Evolutionary conservation across 1,140 invertebrate species (phyloP).

Genomic region (Drosophila guanche): DNA sequence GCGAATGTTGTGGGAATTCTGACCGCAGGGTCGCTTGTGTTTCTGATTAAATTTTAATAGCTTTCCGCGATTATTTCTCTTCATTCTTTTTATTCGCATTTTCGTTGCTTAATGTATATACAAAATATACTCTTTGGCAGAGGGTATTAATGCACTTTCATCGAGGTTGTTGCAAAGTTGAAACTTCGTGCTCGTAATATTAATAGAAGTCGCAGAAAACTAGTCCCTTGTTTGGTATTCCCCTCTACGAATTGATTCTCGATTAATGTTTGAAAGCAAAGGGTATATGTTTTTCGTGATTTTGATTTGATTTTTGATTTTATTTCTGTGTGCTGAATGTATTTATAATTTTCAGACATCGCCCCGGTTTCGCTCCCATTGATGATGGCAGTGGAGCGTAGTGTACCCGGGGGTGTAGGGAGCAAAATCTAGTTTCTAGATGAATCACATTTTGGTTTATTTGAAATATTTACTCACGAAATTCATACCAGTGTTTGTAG

Average conservation of each 20-base stretch:
- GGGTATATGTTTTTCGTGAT: no score
- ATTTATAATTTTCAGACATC: slow-evolving; percentile 58
- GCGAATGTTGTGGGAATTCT: slow-evolving; percentile 72
- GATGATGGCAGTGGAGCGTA: slow-evolving; percentile 16
- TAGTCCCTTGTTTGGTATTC: no score
- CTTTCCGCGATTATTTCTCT: slow-evolving; percentile 75
- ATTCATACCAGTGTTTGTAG: no score
- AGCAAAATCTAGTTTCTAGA: not conserved
- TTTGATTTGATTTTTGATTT: slow-evolving; percentile 32
- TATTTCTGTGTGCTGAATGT: slow-evolving; percentile 51
- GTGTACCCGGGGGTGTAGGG: not conserved
- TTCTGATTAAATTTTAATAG: slow-evolving; percentile 81
- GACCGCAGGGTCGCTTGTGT: slow-evolving; percentile 75
- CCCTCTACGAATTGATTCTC: not conserved
- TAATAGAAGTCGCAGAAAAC: no score
- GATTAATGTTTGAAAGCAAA: no score
- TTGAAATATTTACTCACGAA: no score
- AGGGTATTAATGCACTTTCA: no score
- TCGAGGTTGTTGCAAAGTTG: not conserved
- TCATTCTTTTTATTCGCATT: slow-evolving; percentile 45
- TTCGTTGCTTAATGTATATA: not conserved
- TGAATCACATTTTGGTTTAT: slow-evolving; percentile 16
- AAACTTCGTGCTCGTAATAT: no score
- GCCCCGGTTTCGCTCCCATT: slow-evolving; percentile 29
- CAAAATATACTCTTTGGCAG: no score